Base-by-base conservation (phyloP, 2,888 invertebrate species). In the Hoplodrina ambigua region DNA sequence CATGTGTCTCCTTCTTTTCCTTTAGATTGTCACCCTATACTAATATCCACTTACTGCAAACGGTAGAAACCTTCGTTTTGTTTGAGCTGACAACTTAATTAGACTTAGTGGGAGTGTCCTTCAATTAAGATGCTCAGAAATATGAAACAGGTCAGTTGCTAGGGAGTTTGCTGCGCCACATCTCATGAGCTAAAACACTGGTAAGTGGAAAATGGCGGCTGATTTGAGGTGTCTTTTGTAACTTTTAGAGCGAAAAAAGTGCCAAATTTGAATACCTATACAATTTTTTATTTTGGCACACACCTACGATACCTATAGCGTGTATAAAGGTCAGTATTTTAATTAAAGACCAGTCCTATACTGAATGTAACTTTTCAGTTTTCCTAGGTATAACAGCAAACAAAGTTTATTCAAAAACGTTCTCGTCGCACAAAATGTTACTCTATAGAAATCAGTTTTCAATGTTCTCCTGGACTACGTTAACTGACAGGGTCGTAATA, bases 401-500 rank as follows among this genome's bases (percentile, higher is more conserved):
- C 20, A 56, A 57, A 49, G 15, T 1, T 33, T 25, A 54, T 58
- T 74, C 25, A 46, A 52, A 37, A 52, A 53, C 37, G 56, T n/a
- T 56, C 20, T 41, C 55, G 20, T 10, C 55, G 50, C 25, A 63
- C 50, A 66, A 56, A 58, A 57, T 54, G 20, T 50, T 54, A 15
- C 15, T 58, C 60, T 30, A 57, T 55, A 46, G 17, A 67, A 76
- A 71, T 50, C 33, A 54, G 50, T 77, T 61, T 61, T 56, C 59
- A 15, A 67, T 72, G 17, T 46, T 54, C 20, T 2, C 46, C 2
- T 11, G 20, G 55, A 67, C 30, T 49, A 50, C 53, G 50, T 55
- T 46, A 49, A 44, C 67, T 72, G 67, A 72, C 72, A 72, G 63
- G 50, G 25, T 50, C 17, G 49, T 71, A 57, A 71, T 63, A 20